These are phyloP conservation scores for Microchrysa polita DNA, from an alignment of 2,888 invertebrate genomes.

Conservation along the genomic window DNA sequence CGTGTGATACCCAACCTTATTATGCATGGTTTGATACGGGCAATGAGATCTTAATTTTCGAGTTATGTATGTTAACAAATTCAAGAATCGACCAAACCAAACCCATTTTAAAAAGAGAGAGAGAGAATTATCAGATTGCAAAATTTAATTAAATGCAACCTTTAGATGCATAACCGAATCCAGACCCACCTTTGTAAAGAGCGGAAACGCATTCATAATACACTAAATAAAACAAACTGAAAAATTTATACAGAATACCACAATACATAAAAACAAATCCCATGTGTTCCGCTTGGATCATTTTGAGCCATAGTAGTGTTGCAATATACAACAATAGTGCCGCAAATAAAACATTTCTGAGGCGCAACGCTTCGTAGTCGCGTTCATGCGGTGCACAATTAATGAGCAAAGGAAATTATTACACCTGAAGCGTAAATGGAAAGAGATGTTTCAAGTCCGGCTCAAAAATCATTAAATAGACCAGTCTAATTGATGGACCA, in stretches of 20 bases:
- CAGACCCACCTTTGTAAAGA: constrained; percentile 10
- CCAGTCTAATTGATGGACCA: constrained; percentile 9
- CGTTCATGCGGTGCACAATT: neutral
- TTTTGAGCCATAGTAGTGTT: neutral
- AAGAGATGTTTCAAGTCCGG: neutral
- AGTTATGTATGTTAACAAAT: too few species aligned
- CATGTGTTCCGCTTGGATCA: constrained; percentile 38
- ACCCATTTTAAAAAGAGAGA: too few species aligned
- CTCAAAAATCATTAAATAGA: constrained; percentile 14
- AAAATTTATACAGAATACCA: neutral
- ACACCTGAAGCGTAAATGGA: constrained; percentile 21
- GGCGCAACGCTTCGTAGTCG: neutral
- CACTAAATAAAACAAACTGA: neutral
- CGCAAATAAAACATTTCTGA: constrained; percentile 2
- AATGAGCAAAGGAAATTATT: constrained; percentile 5
- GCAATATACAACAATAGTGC: constrained; percentile 2
- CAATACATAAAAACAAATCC: constrained; percentile 4
- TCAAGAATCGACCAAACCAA: too few species aligned
- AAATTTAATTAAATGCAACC: constrained; percentile 16
- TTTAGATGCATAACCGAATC: constrained; percentile 8
- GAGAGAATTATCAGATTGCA: neutral
- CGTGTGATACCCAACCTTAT: too few species aligned
- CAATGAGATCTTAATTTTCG: too few species aligned
- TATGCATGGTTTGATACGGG: too few species aligned
- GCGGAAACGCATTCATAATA: constrained; percentile 29